Conservation (phyloP, 2,888 invertebrate species). For the Podabrus alpinus region DNA sequence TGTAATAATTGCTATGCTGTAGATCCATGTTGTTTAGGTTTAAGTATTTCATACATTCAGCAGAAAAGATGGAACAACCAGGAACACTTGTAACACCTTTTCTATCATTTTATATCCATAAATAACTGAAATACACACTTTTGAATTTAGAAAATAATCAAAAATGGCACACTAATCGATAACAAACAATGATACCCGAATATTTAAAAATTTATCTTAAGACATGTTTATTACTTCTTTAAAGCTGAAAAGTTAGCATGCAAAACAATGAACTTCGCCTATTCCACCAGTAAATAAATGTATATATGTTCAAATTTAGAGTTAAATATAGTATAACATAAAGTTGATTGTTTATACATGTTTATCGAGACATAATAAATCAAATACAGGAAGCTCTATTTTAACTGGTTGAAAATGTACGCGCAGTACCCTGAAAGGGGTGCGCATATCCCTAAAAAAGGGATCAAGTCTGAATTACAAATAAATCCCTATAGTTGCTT, state of each 20-base stretch:
- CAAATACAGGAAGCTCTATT: neutral
- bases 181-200: neutral
- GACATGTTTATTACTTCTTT: neutral
- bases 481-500: too few species aligned
- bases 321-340: conserved; percentile 19
- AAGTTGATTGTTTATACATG: neutral
- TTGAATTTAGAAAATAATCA: neutral
- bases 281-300: conserved; percentile 14
- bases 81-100: too few species aligned
- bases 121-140: too few species aligned
- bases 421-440: too few species aligned
- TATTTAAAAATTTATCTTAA: neutral
- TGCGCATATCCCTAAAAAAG: too few species aligned
- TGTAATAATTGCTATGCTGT: too few species aligned
- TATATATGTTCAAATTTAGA: conserved; percentile 22
- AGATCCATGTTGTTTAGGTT: too few species aligned
- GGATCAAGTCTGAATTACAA: too few species aligned
- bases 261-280: neutral
- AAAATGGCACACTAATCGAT: neutral
- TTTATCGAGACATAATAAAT: neutral
- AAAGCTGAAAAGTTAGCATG: neutral
- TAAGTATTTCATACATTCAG: too few species aligned
- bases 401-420: too few species aligned
- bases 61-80: too few species aligned
- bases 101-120: too few species aligned